Evolutionary conservation across 2,797 vertebrate species (phyloP).

Genomic region (Alosa sapidissima): DNA sequence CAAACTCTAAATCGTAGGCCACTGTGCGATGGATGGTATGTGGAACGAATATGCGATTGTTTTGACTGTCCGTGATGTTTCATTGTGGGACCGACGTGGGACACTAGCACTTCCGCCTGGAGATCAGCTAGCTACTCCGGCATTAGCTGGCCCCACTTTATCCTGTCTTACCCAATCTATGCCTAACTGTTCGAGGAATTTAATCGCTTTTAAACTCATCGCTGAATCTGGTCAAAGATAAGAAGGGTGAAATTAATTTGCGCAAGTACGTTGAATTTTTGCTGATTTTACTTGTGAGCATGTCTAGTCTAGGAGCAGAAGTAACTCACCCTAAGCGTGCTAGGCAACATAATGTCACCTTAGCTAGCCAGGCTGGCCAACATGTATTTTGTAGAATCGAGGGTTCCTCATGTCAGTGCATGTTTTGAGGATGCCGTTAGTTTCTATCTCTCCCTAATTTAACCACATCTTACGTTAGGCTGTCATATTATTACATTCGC

Average conservation of each 20-base stretch:
- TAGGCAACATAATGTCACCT: background rate
- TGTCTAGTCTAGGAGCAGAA: background rate
- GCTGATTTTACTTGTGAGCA: background rate
- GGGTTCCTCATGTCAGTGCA: background rate
- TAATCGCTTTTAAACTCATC: background rate
- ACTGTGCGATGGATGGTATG: background rate
- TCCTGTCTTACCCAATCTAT: background rate
- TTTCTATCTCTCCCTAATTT: background rate
- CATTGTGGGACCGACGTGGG: background rate
- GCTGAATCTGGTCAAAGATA: background rate
- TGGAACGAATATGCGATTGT: background rate
- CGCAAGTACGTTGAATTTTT: background rate
- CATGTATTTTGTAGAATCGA: background rate
- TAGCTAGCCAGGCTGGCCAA: background rate
- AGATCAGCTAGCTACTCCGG: background rate
- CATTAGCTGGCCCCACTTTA: background rate
- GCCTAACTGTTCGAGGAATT: background rate
- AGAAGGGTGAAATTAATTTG: background rate
- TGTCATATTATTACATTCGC: background rate
- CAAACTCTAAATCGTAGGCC: background rate
- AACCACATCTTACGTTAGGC: background rate
- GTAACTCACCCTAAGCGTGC: background rate
- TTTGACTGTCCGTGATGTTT: background rate
- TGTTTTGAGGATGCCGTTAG: background rate
- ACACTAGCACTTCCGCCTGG: background rate